Conservation (phyloP, 2,113 vertebrate genomes). For the Halichoeres trimaculatus region DNA sequence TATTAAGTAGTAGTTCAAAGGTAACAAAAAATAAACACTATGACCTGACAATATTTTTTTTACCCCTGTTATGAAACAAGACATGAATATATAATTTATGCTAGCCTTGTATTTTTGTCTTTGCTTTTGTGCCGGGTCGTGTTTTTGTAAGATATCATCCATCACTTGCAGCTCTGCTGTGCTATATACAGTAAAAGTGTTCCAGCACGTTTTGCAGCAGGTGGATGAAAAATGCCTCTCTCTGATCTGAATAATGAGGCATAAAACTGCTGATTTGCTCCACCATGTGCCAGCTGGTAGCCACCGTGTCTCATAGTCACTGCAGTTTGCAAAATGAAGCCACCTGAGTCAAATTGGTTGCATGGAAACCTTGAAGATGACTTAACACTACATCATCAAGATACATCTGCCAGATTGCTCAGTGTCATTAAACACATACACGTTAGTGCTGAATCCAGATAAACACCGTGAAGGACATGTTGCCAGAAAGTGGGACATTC, state of each 20-base stretch:
- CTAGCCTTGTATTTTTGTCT: background rate
- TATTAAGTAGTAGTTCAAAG: background rate
- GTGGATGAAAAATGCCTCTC: conserved; percentile 11
- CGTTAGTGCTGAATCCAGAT: conserved; percentile 50
- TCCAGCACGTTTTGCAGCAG: conserved; percentile 11
- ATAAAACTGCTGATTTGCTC: conserved; percentile 43
- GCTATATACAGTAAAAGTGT: conserved; percentile 15
- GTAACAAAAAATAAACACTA: background rate
- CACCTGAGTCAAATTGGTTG: conserved; percentile 43
- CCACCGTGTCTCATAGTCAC: conserved; percentile 11
- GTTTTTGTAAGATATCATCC: background rate
- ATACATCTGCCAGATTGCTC: conserved; percentile 37
- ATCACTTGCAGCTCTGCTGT: conserved; percentile 7
- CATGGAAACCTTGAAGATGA: conserved; percentile 42
- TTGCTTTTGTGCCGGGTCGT: background rate
- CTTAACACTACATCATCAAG: background rate
- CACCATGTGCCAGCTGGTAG: conserved; percentile 15
- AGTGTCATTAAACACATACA: conserved; percentile 48
- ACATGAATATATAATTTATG: conserved; percentile 1
- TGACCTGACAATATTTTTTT: too few relatives aligned
- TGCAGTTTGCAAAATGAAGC: conserved; percentile 47
- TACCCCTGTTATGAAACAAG: background rate
- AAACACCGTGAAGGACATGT: background rate
- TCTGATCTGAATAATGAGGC: conserved; percentile 11
- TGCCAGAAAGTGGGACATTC: conserved; percentile 25